Evolutionary conservation across 2,888 invertebrate genomes (phyloP), one percentile per base, ranked within the genome.

Genomic region (Spilarctia lutea): DNA sequence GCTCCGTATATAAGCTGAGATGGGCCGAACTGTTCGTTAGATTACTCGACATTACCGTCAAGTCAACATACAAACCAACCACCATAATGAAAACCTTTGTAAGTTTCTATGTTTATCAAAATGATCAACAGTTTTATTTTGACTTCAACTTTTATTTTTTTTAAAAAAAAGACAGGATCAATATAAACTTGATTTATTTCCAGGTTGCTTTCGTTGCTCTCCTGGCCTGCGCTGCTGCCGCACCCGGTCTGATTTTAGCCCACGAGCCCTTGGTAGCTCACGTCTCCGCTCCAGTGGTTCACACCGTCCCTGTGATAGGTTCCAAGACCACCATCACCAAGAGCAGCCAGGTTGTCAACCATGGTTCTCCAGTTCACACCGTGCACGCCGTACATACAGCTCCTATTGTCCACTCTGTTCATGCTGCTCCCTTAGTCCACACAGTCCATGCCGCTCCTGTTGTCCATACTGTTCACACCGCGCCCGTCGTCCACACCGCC

Each of bases 201-300:
- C 91, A 96, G 96, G 88, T 96, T 81, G 93, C 93, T 73, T 93
- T 96, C 89, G 91, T 92, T 87, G 95, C 96, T 80, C 78, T 96
- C 87, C 83, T 96, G 89, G 96, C 96, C 80, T 95, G 92, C 90
- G 96, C 91, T 79, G 95, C 94, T 73, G 95, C 96, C 85, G 93
- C 95, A 33, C 94, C 95, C 18, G 94, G 94, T 63, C 86, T 94
- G 18, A 83, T 95, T 4, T 77, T 93, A 67, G 86, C 89, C 45
- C 94, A 94, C 81, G 88, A 93, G 72, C 93, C 93, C 67, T 91
- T 93, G 63, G 94, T 95, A 30, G 91, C 91, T 71, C 89, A 94
- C 16, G 92, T 93, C 73, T 82, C 91, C 56, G 89, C 91, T 10
- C 92, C 94, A 1, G 90, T 93, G 24, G 91, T 94, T 27, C 91